Conservation (phyloP, 2,888 invertebrate genomes). For the Chymomyza procnemis region DNA sequence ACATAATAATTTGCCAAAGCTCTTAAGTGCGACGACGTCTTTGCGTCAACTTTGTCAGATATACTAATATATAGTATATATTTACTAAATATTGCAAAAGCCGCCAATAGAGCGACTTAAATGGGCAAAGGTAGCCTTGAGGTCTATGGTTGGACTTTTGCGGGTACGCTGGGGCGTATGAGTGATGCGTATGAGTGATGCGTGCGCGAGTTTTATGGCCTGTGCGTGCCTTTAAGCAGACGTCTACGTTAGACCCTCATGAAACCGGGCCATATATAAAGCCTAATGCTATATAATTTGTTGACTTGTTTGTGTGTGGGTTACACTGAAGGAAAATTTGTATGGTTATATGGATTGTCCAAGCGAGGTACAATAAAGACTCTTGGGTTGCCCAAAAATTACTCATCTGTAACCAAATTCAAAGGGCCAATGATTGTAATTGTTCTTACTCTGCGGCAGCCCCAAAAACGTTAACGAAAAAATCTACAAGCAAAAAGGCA, state of each 20-base stretch:
- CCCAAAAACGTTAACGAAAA: no score
- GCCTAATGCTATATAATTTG: slow-evolving; percentile 48
- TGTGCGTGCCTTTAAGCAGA: slow-evolving; percentile 47
- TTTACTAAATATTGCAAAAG: slow-evolving; percentile 8
- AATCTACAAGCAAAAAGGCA: no score
- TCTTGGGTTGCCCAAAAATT: no score
- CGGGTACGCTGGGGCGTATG: slow-evolving; percentile 55
- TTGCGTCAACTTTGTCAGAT: slow-evolving; percentile 55
- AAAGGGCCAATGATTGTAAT: no score
- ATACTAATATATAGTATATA: background rate
- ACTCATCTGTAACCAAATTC: no score
- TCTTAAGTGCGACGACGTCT: slow-evolving; percentile 53
- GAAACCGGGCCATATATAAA: slow-evolving; percentile 24
- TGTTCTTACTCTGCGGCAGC: no score
- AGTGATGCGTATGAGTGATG: slow-evolving; percentile 62
- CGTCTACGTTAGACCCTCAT: slow-evolving; percentile 12
- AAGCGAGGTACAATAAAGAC: no score
- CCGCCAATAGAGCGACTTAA: background rate
- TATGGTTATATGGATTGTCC: no score
- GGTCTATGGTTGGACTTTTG: background rate
- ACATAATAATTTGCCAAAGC: slow-evolving; percentile 69
- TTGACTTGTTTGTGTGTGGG: slow-evolving; percentile 56
- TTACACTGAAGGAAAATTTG: slow-evolving; percentile 42
- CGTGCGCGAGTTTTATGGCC: slow-evolving; percentile 51
- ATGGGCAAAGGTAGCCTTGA: background rate